Evolutionary conservation across 2,113 vertebrate genomes (phyloP).

Genomic region (Galemys pyrenaicus): DNA sequence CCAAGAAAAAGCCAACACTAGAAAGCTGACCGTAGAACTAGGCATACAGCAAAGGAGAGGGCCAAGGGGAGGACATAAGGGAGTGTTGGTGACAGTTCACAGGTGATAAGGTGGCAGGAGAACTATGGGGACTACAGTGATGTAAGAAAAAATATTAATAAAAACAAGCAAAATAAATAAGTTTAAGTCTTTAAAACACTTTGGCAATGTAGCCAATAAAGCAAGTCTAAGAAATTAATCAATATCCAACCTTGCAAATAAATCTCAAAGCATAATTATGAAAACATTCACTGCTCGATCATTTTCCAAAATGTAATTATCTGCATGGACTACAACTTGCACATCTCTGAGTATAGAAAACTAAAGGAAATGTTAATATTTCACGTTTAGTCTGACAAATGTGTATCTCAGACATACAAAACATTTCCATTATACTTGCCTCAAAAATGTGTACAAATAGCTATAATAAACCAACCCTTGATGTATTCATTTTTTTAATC

Average conservation of each 20-base stretch:
- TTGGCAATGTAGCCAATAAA: background rate
- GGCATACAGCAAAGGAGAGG: no score
- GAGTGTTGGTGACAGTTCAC: no score
- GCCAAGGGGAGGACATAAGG: no score
- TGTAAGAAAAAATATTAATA: no score
- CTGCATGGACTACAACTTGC: background rate
- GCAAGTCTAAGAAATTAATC: background rate
- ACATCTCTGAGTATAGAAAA: background rate
- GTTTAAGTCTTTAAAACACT: background rate
- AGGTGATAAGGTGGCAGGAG: no score
- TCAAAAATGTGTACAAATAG: background rate
- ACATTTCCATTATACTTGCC: background rate
- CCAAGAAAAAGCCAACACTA: no score
- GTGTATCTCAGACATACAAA: background rate
- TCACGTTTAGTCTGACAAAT: background rate
- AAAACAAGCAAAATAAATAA: no score
- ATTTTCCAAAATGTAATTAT: background rate
- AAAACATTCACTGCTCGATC: background rate
- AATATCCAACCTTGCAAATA: background rate
- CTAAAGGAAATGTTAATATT: background rate
- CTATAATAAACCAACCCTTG: background rate
- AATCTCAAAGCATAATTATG: background rate
- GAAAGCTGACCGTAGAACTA: no score
- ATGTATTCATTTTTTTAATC: background rate
- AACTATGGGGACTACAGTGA: no score